Percentiles rank a stretch among this genome's conserved stretches.
These are phyloP conservation scores for Mechanitis mazaeus DNA, from an alignment of 2,888 invertebrate genomes.

Conservation along the genomic window DNA sequence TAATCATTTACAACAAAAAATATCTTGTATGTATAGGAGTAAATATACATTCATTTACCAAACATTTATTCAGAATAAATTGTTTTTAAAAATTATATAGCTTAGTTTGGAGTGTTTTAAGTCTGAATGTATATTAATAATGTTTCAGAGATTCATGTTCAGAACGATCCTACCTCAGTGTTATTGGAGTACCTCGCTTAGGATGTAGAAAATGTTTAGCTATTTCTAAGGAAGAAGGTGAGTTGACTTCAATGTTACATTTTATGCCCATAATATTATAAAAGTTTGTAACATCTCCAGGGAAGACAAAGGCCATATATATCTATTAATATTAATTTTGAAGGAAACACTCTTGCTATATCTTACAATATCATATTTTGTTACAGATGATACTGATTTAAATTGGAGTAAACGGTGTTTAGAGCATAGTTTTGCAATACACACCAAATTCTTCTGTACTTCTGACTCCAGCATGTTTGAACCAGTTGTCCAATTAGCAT, in stretches of 20 bases:
- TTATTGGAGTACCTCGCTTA: constrained; percentile 77
- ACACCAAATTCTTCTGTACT: constrained; percentile 94
- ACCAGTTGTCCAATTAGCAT: constrained; percentile 81
- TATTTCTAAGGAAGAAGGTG: constrained; percentile 70
- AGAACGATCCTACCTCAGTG: constrained; percentile 71
- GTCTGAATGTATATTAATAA: not conserved
- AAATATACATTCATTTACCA: not conserved
- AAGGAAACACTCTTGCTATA: not conserved
- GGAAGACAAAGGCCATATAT: no score
- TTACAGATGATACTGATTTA: constrained; percentile 54
- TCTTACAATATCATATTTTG: not conserved
- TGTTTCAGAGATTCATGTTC: constrained; percentile 61
- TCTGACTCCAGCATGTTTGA: constrained; percentile 88
- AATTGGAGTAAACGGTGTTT: constrained; percentile 85
- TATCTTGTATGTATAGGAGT: not conserved
- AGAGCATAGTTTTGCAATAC: constrained; percentile 93
- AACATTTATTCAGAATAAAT: no score
- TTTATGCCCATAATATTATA: not conserved
- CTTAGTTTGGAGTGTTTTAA: not conserved
- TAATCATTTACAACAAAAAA: not conserved
- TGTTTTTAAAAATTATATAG: not conserved
- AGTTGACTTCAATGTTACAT: not conserved
- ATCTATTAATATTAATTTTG: not conserved
- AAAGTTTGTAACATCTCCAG: no score
- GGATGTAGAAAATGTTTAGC: constrained; percentile 79